phyloP scores from a whole-genome alignment of 2,888 invertebrate genomes.

The Eucera pruinosa region DNA sequence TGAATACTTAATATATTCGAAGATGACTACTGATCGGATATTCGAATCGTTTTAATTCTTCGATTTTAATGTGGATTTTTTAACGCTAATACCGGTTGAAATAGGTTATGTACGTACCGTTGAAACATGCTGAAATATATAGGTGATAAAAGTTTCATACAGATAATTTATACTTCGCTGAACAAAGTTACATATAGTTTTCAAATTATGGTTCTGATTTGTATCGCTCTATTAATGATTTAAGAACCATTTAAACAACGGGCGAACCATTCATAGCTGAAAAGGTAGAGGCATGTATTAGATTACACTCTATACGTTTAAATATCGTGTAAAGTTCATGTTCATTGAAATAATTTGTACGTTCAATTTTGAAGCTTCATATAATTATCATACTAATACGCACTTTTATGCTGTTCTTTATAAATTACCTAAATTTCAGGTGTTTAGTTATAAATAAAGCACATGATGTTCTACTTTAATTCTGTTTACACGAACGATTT shows the following conservation, averaged over 20 bases:
- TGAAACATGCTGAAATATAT: conserved; percentile 50
- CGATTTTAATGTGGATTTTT: neutral
- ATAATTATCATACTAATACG: no score
- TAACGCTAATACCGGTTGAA: neutral
- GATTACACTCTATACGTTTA: neutral
- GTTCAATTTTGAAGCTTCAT: neutral
- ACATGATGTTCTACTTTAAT: neutral
- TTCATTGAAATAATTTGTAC: neutral
- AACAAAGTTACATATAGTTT: neutral
- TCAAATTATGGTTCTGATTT: neutral
- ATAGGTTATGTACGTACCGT: conserved; percentile 29
- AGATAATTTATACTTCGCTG: neutral
- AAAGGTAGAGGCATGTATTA: neutral
- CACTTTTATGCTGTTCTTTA: no score
- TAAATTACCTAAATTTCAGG: conserved; percentile 4
- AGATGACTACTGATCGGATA: neutral
- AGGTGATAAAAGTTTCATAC: neutral
- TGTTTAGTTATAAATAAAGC: neutral
- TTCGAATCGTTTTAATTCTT: neutral
- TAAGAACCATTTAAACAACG: neutral
- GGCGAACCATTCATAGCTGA: neutral
- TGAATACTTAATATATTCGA: neutral
- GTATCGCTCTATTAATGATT: neutral
- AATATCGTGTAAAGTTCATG: no score
- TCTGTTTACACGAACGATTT: neutral